Evolutionary conservation across 2,888 invertebrate species (phyloP), one percentile per base, ranked within the genome.

Genomic region (Eupsilia transversa): DNA sequence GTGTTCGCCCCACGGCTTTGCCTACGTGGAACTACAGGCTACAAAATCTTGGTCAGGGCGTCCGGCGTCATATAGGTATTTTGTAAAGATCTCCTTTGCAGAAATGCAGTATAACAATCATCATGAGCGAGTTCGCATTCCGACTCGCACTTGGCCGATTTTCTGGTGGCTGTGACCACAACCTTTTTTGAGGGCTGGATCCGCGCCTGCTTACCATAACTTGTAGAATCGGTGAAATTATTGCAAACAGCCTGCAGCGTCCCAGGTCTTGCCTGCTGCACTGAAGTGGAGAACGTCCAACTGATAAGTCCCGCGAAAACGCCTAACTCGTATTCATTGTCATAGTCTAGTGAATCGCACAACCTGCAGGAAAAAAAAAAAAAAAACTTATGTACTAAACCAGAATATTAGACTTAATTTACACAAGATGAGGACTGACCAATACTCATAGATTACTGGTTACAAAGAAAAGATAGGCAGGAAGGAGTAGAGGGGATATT

Each of bases 241-340:
- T 92, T 89, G 84, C 96, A 96, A 54, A 94, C 82, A 4, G 54
- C 68, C 4, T 82, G 60, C 2, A 96, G 83, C 2, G 88, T 88
- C 20, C 95, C 95, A 0, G 96, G 96, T 0, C 82, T 73, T 2
- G 96, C 95, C 6, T 74, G 73, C 78, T 96, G 96, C 56, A 94
- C 94, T 0, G 91, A 88, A 0, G 86, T 85, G 1, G 96, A 96
- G 84, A 96, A 96, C 0, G 93, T 87, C 96, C 96, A 96, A 43
- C 90, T 93, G 70, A 96, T 95, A 12, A 94, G 82, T 0, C 94
- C 96, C 2, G 94, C 90, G 87, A 96, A 96, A 82, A 94, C 95
- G 0, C 93, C 96, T 75, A 96, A 73, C 3, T 93, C 93, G 64
- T 91, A 93, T 0, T 80, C 89, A 56, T 93, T 89, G 20, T 94